Evolutionary conservation across 1,140 invertebrate species (phyloP).

Genomic region (Halyomorpha halys): DNA sequence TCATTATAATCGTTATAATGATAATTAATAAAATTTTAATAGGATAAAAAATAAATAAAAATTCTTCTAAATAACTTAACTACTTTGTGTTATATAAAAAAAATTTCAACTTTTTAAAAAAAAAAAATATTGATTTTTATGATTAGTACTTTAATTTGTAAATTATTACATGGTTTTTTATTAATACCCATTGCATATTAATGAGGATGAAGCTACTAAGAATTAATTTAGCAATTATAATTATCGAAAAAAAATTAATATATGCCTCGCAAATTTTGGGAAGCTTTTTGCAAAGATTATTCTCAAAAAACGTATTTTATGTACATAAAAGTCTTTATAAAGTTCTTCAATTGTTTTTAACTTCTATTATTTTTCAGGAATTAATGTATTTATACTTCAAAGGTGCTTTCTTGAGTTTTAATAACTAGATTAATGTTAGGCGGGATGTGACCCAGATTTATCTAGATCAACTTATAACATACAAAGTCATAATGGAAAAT

Average conservation of each 20-base stretch:
- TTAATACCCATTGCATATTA: not conserved
- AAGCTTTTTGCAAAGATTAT: not conserved
- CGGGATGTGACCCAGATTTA: constrained; percentile 12
- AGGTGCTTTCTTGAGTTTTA: constrained; percentile 4
- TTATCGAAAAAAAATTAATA: not conserved
- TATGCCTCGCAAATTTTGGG: too few species aligned
- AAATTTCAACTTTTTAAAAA: too few species aligned
- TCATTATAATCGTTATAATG: not conserved
- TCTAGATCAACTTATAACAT: constrained; percentile 3
- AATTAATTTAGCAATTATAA: not conserved
- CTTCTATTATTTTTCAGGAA: not conserved
- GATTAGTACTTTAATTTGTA: not conserved
- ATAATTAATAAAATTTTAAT: not conserved
- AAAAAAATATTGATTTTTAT: too few species aligned
- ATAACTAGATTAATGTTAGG: not conserved
- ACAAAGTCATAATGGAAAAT: not conserved
- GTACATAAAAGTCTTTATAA: not conserved
- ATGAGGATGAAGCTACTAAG: not conserved
- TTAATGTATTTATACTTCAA: not conserved
- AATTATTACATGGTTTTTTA: not conserved
- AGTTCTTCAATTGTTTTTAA: not conserved
- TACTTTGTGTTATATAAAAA: too few species aligned
- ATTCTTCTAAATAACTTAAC: too few species aligned
- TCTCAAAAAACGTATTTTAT: not conserved
- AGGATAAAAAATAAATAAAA: too few species aligned